phyloP scores from a whole-genome alignment of 2,888 invertebrate genomes.

The Agriotes lineatus region DNA sequence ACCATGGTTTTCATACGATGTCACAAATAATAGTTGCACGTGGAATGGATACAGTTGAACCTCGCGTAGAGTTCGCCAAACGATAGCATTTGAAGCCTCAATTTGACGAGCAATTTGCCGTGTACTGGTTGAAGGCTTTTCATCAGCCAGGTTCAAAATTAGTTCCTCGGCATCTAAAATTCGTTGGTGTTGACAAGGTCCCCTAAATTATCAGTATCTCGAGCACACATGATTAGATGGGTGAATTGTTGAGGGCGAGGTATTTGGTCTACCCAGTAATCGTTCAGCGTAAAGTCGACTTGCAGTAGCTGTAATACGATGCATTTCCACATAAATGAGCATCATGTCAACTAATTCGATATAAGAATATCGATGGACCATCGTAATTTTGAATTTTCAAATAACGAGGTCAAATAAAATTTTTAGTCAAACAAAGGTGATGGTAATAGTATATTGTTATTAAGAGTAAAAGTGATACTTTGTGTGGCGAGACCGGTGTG shows the following conservation, averaged over 20 bases:
- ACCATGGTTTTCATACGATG: too few species aligned
- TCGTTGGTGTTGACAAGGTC: background rate
- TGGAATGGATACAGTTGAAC: background rate
- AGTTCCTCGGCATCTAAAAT: background rate
- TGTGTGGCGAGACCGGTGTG: too few species aligned
- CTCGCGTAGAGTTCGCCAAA: background rate
- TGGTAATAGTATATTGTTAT: too few species aligned
- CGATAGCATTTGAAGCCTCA: background rate
- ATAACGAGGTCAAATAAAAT: too few species aligned
- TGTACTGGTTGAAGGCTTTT: constrained; percentile 4
- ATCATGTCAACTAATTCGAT: too few species aligned
- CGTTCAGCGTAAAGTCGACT: background rate
- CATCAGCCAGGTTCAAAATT: constrained; percentile 4
- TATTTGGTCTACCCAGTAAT: background rate
- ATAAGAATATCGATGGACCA: too few species aligned
- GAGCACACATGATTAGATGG: background rate
- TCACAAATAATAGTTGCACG: too few species aligned
- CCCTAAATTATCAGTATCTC: too few species aligned
- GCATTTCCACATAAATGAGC: background rate
- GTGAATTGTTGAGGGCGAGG: background rate
- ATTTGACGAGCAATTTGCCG: constrained; percentile 2
- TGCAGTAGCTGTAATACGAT: background rate
- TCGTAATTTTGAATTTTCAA: too few species aligned
- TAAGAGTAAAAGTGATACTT: too few species aligned
- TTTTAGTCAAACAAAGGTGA: too few species aligned